Evolutionary conservation across 2,797 vertebrate genomes (phyloP).

Genomic region (Urosaurus nigricauda): DNA sequence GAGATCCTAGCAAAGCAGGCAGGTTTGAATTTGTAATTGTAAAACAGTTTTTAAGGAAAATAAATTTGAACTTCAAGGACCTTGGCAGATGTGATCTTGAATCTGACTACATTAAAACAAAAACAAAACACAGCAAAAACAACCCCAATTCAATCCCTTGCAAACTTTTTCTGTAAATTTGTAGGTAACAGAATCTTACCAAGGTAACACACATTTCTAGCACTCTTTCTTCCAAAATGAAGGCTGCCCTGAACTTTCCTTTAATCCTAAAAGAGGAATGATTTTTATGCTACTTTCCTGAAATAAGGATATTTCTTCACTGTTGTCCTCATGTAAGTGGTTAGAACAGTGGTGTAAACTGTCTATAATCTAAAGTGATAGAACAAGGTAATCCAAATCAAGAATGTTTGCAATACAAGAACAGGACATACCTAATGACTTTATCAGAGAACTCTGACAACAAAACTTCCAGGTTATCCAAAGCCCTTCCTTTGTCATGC

Average conservation of each 20-base stretch:
- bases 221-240: neutral
- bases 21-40: too few species aligned
- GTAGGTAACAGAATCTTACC: neutral
- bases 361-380: neutral
- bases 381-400: neutral
- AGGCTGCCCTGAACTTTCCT: neutral
- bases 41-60: too few species aligned
- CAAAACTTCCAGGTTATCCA: neutral
- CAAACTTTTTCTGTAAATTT: neutral
- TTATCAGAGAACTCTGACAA: neutral
- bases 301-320: neutral
- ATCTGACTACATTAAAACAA: neutral
- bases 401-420: neutral
- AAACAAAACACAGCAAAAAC: too few species aligned
- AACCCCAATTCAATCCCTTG: neutral
- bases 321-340: neutral
- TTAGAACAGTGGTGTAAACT: neutral
- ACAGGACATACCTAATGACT: neutral
- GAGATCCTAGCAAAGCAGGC: too few species aligned
- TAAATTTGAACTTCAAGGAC: neutral
- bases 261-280: neutral
- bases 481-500: neutral
- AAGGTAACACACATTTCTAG: neutral
- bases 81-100: too few species aligned
- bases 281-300: too few species aligned